Base-by-base conservation (phyloP, 2,113 vertebrate species). In the Thryonomys swinderianus region DNA sequence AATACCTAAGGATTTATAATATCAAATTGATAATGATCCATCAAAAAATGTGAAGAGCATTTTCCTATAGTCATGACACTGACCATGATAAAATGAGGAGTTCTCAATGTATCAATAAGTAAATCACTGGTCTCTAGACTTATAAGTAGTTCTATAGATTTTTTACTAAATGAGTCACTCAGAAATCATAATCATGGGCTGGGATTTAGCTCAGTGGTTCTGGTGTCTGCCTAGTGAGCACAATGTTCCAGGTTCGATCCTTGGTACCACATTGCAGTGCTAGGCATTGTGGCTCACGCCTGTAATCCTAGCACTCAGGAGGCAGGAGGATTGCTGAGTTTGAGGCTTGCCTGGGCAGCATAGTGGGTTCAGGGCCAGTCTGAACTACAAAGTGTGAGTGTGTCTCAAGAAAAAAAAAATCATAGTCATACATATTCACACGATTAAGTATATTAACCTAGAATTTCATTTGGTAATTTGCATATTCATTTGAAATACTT, bases 121-220 rank as follows among this genome's bases (percentile, higher is more conserved):
- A 78, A 83, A 62, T 86, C 48, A 81, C 9, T 48, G 76, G 48
- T 57, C 20, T 90, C 6, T 48, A 81, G 18, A 81, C 9, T 85
- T 5, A 51, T 9, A 1, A 85, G 34, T 18, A 1, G 5, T 45
- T 78, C 21, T 69, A 76, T n/a, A 45, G 17, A 20, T 23, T 90
- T 82, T 90, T 57, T 16, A 62, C 82, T 27, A 27, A 80, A 67
- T 71, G 18, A 59, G 37, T 66, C 10, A 79, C 3, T 82, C 27
- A 96, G 92, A 57, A 5, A 51, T 83, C 20, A 45, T 16, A 85
- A 51, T n/a, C n/a, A n/a, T n/a, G n/a, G n/a, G n/a, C n/a, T n/a
- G n/a, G n/a, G n/a, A n/a, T n/a, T n/a, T n/a, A n/a, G n/a, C n/a
- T n/a, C n/a, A n/a, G n/a, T n/a, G n/a, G n/a, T n/a, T n/a, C n/a